Conservation (phyloP, 2,888 invertebrate genomes). For the Epinotia bilunana region DNA sequence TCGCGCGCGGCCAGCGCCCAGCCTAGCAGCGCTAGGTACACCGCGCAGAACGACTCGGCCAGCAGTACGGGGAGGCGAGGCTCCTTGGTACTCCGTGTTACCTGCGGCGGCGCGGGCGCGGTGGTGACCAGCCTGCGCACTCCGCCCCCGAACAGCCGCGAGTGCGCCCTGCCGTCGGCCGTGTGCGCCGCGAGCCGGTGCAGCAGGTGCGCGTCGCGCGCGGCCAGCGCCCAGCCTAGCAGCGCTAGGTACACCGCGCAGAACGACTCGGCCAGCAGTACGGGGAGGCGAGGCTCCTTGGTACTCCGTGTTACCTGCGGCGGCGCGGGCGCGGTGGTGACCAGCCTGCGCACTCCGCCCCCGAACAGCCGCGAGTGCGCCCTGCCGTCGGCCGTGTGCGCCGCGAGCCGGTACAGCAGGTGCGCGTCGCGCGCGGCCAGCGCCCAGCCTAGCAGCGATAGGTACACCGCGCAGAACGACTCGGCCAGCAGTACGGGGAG, state of each 20-base stretch:
- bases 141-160: constrained; percentile 94
- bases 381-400: constrained; percentile 54
- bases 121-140: too few relatives aligned
- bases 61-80: too few relatives aligned
- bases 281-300: too few relatives aligned
- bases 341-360: constrained; percentile 87
- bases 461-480: too few relatives aligned
- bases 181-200: background rate
- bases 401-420: background rate
- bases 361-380: constrained; percentile 95
- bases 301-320: constrained; percentile 84
- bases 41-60: too few relatives aligned
- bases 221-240: constrained; percentile 87
- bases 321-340: constrained; percentile 66
- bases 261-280: too few relatives aligned
- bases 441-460: constrained; percentile 87
- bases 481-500: too few relatives aligned
- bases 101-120: too few relatives aligned
- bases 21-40: too few relatives aligned
- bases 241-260: constrained; percentile 79
- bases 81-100: too few relatives aligned
- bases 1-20: too few relatives aligned
- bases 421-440: background rate
- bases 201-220: background rate
- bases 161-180: constrained; percentile 86